Evolutionary conservation across 2,888 invertebrate genomes (phyloP).

Genomic region (Dynastes grantii): DNA sequence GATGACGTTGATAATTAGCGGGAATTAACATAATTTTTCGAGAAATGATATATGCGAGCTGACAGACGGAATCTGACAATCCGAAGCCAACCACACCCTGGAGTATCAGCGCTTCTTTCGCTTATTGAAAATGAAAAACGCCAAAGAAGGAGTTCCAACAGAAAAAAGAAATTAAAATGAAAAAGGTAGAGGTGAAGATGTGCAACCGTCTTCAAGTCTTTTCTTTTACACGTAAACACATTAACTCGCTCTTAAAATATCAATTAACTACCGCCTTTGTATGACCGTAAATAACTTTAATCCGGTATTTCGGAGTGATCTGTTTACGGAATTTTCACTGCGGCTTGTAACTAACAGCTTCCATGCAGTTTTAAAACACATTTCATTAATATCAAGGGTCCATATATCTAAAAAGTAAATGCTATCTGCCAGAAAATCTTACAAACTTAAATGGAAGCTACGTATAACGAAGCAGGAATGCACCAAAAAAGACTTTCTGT

Average conservation of each 20-base stretch:
- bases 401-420: too few species aligned
- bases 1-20: slow-evolving; percentile 46
- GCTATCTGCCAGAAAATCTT: too few species aligned
- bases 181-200: not conserved
- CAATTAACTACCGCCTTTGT: slow-evolving; percentile 14
- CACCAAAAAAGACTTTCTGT: too few species aligned
- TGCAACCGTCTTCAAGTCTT: not conserved
- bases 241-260: slow-evolving; percentile 35
- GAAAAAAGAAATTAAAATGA: not conserved
- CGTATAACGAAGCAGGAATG: too few species aligned
- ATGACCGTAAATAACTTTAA: too few species aligned
- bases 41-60: slow-evolving; percentile 43
- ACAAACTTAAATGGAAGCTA: too few species aligned
- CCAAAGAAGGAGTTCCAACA: not conserved
- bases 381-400: too few species aligned
- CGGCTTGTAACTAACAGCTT: too few species aligned
- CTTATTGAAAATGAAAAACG: slow-evolving; percentile 20
- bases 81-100: slow-evolving; percentile 21
- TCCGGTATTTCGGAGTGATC: too few species aligned
- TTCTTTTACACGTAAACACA: slow-evolving; percentile 6
- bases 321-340: too few species aligned
- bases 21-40: slow-evolving; percentile 47
- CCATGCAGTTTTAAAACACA: too few species aligned
- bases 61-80: slow-evolving; percentile 26
- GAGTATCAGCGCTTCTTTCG: slow-evolving; percentile 30